Percentiles rank a stretch among this genome's conserved stretches.
These are phyloP conservation scores for Boleophthalmus pectinirostris DNA, from an alignment of 2,113 vertebrate genomes.

Conservation along the genomic window DNA sequence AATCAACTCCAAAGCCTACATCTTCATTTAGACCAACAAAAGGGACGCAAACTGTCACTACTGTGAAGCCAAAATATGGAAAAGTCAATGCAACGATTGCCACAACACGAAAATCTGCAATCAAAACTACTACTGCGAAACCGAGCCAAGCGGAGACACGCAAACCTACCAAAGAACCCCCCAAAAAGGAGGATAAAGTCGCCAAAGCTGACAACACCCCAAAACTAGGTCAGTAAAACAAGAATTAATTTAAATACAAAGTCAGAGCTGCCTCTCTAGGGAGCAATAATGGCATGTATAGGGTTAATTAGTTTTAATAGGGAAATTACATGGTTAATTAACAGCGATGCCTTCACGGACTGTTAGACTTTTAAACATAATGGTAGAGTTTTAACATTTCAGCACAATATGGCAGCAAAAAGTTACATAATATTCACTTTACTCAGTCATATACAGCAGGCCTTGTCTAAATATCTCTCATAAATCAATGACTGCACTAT, in stretches of 20 bases:
- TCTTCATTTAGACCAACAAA: neutral
- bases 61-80: neutral
- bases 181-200: neutral
- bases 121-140: neutral
- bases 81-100: conserved; percentile 3
- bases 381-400: neutral
- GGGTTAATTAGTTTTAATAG: neutral
- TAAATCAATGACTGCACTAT: neutral
- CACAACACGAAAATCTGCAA: neutral
- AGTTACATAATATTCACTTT: neutral
- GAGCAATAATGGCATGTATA: neutral
- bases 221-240: conserved; percentile 30
- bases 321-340: conserved; percentile 3
- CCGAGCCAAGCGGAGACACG: neutral
- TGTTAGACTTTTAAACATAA: neutral
- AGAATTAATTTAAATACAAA: neutral
- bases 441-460: neutral
- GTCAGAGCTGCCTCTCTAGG: neutral
- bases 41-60: neutral
- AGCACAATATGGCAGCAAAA: neutral
- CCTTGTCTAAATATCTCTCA: neutral
- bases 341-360: conserved; percentile 33
- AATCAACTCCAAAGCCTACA: neutral
- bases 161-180: conserved; percentile 2
- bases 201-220: conserved; percentile 13